Evolutionary conservation across 2,888 invertebrate genomes (phyloP).

Genomic region (Linnaemya vulpina): DNA sequence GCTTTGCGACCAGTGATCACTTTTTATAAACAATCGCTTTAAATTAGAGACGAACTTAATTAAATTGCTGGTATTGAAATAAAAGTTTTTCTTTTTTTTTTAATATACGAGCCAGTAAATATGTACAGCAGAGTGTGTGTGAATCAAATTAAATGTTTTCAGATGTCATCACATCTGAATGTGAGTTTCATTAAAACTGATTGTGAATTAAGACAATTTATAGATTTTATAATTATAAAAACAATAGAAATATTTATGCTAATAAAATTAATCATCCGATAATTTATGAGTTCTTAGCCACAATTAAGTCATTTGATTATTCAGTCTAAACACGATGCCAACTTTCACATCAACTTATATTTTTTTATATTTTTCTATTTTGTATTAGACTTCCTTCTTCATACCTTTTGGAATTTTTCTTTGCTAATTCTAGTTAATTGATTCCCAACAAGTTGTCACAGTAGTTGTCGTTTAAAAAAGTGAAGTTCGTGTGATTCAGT

Average conservation of each 20-base stretch:
- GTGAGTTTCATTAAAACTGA: not conserved
- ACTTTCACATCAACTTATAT: not conserved
- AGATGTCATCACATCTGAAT: not conserved
- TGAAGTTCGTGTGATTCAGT: too few relatives aligned
- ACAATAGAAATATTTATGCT: not conserved
- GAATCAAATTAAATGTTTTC: not conserved
- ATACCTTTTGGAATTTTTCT: not conserved
- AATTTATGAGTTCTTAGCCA: not conserved
- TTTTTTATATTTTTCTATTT: not conserved
- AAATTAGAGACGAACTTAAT: not conserved
- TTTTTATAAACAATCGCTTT: not conserved
- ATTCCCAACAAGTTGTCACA: not conserved
- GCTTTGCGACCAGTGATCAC: not conserved
- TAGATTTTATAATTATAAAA: not conserved
- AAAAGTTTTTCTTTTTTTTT: not conserved
- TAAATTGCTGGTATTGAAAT: not conserved
- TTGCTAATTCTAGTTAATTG: not conserved
- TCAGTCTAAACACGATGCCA: not conserved
- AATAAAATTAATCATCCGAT: not conserved
- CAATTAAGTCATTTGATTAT: not conserved
- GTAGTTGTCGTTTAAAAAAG: not conserved
- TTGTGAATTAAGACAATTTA: not conserved
- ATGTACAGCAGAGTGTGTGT: not conserved
- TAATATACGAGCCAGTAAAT: not conserved
- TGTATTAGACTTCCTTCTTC: not conserved